Percentiles rank a stretch among this genome's conserved stretches.
These are phyloP conservation scores for Drosophila meridionalis DNA, from an alignment of 2,888 invertebrate genomes.

Conservation along the genomic window DNA sequence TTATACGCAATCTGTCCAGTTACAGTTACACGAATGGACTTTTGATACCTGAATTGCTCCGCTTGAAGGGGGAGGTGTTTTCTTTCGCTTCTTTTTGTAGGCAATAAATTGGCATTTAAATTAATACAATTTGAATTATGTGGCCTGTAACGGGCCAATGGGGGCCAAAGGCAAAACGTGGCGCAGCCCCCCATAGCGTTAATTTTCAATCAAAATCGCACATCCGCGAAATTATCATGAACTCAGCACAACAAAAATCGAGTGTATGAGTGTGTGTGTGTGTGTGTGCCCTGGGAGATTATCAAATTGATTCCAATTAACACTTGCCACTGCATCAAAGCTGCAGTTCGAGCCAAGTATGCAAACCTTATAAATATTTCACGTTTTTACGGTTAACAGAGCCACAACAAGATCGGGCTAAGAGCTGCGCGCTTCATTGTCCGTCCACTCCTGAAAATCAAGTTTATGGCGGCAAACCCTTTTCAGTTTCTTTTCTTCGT, in stretches of 20 bases:
- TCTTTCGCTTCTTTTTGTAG: slow-evolving; percentile 41
- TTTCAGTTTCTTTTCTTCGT: slow-evolving; percentile 23
- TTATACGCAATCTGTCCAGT: slow-evolving; percentile 71
- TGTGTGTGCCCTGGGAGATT: slow-evolving; percentile 70
- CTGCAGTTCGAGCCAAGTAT: slow-evolving; percentile 44
- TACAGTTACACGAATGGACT: slow-evolving; percentile 59
- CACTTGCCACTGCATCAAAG: slow-evolving; percentile 84
- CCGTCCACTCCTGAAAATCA: slow-evolving; percentile 38
- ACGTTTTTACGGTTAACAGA: slow-evolving; percentile 73
- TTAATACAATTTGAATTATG: slow-evolving; percentile 84
- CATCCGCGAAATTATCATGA: slow-evolving; percentile 82
- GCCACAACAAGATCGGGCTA: slow-evolving; percentile 54
- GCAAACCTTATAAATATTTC: slow-evolving; percentile 75
- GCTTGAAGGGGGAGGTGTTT: slow-evolving; percentile 44
- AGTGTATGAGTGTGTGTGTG: slow-evolving; percentile 1
- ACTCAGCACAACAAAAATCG: slow-evolving; percentile 65
- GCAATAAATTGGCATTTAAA: slow-evolving; percentile 84
- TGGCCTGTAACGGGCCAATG: slow-evolving; percentile 46
- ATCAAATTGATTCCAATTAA: slow-evolving; percentile 85
- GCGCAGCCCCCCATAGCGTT: slow-evolving; percentile 81
- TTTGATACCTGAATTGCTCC: slow-evolving; percentile 45
- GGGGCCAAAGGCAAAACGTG: slow-evolving; percentile 37
- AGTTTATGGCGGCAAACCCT: slow-evolving; percentile 70
- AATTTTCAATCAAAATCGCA: slow-evolving; percentile 83
- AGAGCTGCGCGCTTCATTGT: slow-evolving; percentile 4